A percentile compares a stretch with the other conserved stretches of the same genome.
phyloP scores from a whole-genome alignment of 2,888 invertebrate genomes.

The Heliconius hortense region DNA sequence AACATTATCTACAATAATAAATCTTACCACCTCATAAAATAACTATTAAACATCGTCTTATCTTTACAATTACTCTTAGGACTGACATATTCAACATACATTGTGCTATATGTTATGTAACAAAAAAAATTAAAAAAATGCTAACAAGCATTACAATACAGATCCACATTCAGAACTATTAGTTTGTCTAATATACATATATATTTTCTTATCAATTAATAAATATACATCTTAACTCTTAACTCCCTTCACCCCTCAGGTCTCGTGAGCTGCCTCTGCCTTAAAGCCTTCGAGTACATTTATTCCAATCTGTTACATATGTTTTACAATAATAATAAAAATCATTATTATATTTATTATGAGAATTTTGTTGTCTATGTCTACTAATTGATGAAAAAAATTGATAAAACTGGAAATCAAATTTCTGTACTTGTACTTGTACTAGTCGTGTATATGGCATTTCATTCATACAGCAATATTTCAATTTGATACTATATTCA shows the following conservation, averaged over 20 bases:
- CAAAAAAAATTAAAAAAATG: conserved; percentile 12
- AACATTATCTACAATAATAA: conserved; percentile 27
- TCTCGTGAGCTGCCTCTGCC: conserved; percentile 15
- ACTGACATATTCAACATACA: conserved; percentile 23
- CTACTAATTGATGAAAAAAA: neutral
- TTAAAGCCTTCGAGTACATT: conserved; percentile 11
- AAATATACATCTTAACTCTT: conserved; percentile 27
- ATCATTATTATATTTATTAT: neutral
- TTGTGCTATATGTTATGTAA: conserved; percentile 15
- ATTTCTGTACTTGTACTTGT: conserved; percentile 4
- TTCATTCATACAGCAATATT: neutral
- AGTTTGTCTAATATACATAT: conserved; percentile 26
- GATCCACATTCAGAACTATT: conserved; percentile 28
- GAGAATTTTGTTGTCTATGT: neutral
- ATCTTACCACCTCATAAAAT: conserved; percentile 21
- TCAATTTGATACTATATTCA: neutral
- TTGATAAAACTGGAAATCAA: neutral
- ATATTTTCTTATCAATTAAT: conserved; percentile 20
- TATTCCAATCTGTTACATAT: neutral
- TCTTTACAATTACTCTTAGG: conserved; percentile 22
- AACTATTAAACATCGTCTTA: conserved; percentile 1
- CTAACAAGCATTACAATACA: conserved; percentile 19
- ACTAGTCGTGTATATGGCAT: neutral
- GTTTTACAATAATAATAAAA: neutral
- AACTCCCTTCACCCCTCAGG: conserved; percentile 24